Conservation (phyloP, 2,113 vertebrate species). For the Panthera tigris region DNA sequence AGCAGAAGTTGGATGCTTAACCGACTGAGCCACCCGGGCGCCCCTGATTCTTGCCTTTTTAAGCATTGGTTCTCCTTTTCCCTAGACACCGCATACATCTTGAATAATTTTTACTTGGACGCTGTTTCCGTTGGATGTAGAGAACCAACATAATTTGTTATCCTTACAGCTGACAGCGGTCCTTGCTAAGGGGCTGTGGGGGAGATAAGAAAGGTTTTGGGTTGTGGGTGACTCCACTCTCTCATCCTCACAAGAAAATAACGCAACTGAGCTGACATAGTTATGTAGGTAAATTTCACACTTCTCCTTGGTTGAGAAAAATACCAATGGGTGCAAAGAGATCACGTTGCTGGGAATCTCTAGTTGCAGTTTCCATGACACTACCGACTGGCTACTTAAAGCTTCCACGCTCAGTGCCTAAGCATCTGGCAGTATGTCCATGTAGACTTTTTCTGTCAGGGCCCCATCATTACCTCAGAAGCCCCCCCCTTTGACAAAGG, state of each 20-base stretch:
- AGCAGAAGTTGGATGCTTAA: too few species aligned
- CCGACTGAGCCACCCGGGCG: too few species aligned
- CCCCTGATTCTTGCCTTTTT: not conserved
- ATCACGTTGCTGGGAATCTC: not conserved
- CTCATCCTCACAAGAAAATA: not conserved
- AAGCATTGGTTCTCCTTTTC: not conserved
- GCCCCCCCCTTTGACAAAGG: not conserved
- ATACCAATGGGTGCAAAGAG: not conserved
- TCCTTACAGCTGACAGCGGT: not conserved
- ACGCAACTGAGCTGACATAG: not conserved
- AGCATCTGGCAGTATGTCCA: accelerated
- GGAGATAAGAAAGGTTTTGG: not conserved
- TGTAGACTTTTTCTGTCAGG: too few species aligned
- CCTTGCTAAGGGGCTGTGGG: not conserved
- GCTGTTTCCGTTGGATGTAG: not conserved
- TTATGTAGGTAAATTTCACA: not conserved
- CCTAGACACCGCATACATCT: not conserved
- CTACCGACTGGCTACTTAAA: not conserved
- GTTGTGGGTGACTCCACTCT: not conserved
- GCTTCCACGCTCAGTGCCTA: not conserved
- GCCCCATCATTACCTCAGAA: not conserved
- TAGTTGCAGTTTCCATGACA: not conserved
- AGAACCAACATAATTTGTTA: not conserved
- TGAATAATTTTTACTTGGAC: not conserved
- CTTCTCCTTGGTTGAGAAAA: not conserved